A percentile compares a stretch with the other conserved stretches of the same genome.
Conservation (phyloP, 2,113 vertebrate genomes). For the Onychorhynchus coronatus region DNA sequence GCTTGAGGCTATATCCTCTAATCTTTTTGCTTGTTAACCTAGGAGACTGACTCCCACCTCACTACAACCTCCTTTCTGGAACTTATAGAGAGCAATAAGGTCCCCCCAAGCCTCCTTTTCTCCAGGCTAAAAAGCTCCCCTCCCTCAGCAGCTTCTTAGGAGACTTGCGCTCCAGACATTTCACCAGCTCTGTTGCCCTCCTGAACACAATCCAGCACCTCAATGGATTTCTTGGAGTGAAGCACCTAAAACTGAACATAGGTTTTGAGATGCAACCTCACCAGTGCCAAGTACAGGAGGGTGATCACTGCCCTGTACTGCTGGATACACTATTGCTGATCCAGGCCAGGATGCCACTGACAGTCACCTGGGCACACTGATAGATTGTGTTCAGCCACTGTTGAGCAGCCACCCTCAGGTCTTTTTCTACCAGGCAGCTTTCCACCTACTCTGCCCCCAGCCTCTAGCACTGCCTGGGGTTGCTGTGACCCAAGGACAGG, state of each 20-base stretch:
- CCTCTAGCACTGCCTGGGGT: background rate
- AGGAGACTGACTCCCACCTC: background rate
- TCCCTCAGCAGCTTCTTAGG: background rate
- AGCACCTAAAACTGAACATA: rapidly evolving
- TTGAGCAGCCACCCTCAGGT: background rate
- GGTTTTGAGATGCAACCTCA: rapidly evolving
- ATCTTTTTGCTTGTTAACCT: background rate
- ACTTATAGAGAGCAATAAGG: background rate
- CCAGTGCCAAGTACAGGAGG: rapidly evolving
- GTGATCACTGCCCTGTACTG: background rate
- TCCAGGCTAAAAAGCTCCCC: background rate
- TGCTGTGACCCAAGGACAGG: background rate
- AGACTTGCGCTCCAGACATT: background rate
- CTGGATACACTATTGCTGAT: background rate
- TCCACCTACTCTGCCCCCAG: background rate
- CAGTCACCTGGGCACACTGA: background rate
- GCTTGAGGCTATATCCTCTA: background rate
- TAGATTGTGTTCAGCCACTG: background rate
- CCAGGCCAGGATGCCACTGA: background rate
- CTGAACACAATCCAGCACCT: rapidly evolving
- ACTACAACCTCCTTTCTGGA: background rate
- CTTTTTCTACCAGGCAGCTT: background rate
- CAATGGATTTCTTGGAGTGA: rapidly evolving
- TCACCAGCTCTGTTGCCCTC: background rate
- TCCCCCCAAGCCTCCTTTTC: background rate